Evolutionary conservation across 2,888 invertebrate species (phyloP), one percentile per base, ranked within the genome.

Genomic region (Amphiduros pacificus): DNA sequence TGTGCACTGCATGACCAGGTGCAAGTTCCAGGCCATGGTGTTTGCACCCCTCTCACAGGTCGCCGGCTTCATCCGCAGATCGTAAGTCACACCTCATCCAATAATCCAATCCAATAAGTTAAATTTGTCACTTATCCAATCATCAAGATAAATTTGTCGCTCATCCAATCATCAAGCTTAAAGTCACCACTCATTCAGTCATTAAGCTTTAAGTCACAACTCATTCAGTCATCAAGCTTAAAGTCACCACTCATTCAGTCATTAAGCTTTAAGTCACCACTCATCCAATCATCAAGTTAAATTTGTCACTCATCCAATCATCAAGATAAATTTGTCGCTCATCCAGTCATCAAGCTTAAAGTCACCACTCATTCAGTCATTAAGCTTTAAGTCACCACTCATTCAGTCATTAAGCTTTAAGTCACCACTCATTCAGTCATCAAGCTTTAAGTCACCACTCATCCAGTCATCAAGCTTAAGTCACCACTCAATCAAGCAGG

Each of bases 51-150:
- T 52, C 4, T 67, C 68, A 29, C 50, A 57, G 5, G 61, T 70
- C 9, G 63, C 61, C 20, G 70, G 70, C 17, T 70, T 70, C 51
- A 57, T 70, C 51, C 60, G 60, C n/a, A 31, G 70, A 55, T 53
- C 55, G 69, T 69, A 55, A 61, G 58, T 58, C 5, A 17, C 3
- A 26, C 24, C 4, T 44, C 44, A 44, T 6, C 36, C 17, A 36
- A 36, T 9, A 36, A 36, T 6, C 36, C 17, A 36, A 36, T 9
- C 9, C 9, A 36, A 36, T 36, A 36, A 36, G 17, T 11, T 36
- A 11, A 36, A 11, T 36, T 36, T 36, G 11, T 36, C 36, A 36
- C 9, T 36, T 36, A 11, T 36, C 17, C 17, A 11, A 11, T 36
- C 17, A 9, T 36, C 11, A 11, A 9, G 17, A 17, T 11, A 36